Evolutionary conservation across 2,113 vertebrate genomes (phyloP).

Genomic region (Cynoglossus semilaevis): DNA sequence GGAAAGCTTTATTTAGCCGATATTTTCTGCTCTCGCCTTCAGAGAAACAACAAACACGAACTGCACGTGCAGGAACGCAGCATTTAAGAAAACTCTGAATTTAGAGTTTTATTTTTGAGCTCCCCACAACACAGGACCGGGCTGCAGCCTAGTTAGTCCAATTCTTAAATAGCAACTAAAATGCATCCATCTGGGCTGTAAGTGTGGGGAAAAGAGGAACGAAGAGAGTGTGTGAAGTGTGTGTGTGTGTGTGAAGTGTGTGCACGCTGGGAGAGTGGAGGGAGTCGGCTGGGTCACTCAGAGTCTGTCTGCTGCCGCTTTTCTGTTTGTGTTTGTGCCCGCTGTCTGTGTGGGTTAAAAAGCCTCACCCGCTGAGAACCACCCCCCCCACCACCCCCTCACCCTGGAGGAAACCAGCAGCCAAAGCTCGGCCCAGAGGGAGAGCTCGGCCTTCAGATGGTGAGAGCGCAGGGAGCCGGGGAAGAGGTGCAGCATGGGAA

Average conservation of each 20-base stretch:
- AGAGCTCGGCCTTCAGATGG: slow-evolving; percentile 50
- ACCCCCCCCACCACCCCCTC: slow-evolving; percentile 6
- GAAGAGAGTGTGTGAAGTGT: slow-evolving; percentile 1
- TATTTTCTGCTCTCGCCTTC: slow-evolving; percentile 27
- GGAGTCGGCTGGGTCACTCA: slow-evolving; percentile 3
- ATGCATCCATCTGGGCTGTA: slow-evolving; percentile 28
- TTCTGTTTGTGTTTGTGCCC: too few relatives aligned
- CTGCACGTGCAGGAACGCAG: slow-evolving; percentile 24
- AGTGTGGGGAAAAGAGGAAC: slow-evolving; percentile 20
- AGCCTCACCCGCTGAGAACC: slow-evolving; percentile 36
- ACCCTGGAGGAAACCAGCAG: slow-evolving; percentile 55
- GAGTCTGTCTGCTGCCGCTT: slow-evolving; percentile 18
- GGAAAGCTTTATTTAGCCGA: slow-evolving; percentile 36
- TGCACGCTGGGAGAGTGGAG: slow-evolving; percentile 2
- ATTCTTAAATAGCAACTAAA: slow-evolving; percentile 41
- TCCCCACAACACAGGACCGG: slow-evolving; percentile 37
- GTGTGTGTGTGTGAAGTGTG: slow-evolving; percentile 17
- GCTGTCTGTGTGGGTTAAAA: slow-evolving; percentile 25
- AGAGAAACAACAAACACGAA: slow-evolving; percentile 21
- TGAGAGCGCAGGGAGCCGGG: slow-evolving; percentile 18
- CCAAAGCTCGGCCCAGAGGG: slow-evolving; percentile 55
- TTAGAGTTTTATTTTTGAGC: slow-evolving; percentile 13
- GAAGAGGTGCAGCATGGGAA: slow-evolving; percentile 51
- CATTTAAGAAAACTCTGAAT: slow-evolving; percentile 2
- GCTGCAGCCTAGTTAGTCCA: slow-evolving; percentile 28